Evolutionary conservation across 2,888 invertebrate species (phyloP), one percentile per base, ranked within the genome.

Genomic region (Cheilosia scutellata): DNA sequence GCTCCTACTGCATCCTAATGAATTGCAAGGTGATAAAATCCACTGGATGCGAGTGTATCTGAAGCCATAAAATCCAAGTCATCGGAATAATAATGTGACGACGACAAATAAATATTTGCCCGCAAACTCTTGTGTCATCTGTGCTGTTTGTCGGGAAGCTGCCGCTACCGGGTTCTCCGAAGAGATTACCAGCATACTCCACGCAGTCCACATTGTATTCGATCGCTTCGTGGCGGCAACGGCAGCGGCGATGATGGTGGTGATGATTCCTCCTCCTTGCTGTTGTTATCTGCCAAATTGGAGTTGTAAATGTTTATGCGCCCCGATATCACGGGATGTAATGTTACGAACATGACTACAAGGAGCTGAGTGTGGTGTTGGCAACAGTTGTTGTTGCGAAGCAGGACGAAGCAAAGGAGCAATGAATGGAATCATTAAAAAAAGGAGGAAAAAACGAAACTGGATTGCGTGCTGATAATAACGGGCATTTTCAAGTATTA

Each of bases 381-480:
- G 80, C 75, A 79, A 79, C 75, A 78, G 78, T 83, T 83, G 72
- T 83, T 83, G 72, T 51, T 78, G 72, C 49, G 55, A 51, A 44
- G 37, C 72, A 72, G 55, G 51, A 79, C 74, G 55, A 68, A 72
- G 51, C 25, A 57, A 68, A 84, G 47, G 72, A 58, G 62, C 60
- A 76, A 80, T 70, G 80, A 86, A 86, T 80, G 84, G 80, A 80
- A 86, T 82, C 84, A 76, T 86, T 86, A 78, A 83, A 51, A 49
- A 29, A 29, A 11, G 6, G 31, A 57, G 37, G 13, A 44, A 57
- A 37, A 57, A 6, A 68, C n/a, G 60, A 77, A 86, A 82, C 82
- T 86, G 87, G 77, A 86, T 88, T 88, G 88, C 88, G 88, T 88
- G 88, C 87, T 80, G 88, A 88, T 88, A 88, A 88, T 88, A 87